Percentiles rank a stretch among this genome's conserved stretches.
phyloP scores from a whole-genome alignment of 2,797 vertebrate species.

The Diceros bicornis region DNA sequence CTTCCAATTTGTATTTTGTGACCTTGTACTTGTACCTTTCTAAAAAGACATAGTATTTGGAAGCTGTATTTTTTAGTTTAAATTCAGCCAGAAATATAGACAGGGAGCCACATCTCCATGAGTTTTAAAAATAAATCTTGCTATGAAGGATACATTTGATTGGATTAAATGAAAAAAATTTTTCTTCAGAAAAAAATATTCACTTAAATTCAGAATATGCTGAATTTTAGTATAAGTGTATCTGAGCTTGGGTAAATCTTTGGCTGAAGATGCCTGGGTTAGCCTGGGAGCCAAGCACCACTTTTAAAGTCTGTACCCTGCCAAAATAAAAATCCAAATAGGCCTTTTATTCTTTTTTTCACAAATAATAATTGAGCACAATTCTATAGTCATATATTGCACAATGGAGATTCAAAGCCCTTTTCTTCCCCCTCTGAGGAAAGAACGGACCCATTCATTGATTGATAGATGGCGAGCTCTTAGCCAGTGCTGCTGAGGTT shows the following conservation, averaged over 20 bases:
- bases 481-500: neutral
- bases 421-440: slow-evolving; percentile 5
- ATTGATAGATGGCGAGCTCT: neutral
- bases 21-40: neutral
- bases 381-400: slow-evolving; percentile 61
- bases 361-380: slow-evolving; percentile 68
- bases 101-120: neutral
- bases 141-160: neutral
- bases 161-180: neutral
- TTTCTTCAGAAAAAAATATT: neutral
- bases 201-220: neutral
- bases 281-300: neutral
- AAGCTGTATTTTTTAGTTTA: neutral
- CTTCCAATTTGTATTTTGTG: neutral
- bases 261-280: neutral
- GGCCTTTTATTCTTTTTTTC: slow-evolving; percentile 65
- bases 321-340: slow-evolving; percentile 47
- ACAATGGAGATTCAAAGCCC: slow-evolving; percentile 31
- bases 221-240: neutral
- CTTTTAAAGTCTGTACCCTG: neutral
- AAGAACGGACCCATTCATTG: slow-evolving; percentile 71
- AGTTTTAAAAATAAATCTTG: slow-evolving; percentile 45
- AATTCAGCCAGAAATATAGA: neutral
- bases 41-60: neutral
- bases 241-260: neutral